Percentiles rank a stretch among this genome's conserved stretches.
These are phyloP conservation scores for Carassius carassius DNA, from an alignment of 2,113 vertebrate species.

Conservation along the genomic window DNA sequence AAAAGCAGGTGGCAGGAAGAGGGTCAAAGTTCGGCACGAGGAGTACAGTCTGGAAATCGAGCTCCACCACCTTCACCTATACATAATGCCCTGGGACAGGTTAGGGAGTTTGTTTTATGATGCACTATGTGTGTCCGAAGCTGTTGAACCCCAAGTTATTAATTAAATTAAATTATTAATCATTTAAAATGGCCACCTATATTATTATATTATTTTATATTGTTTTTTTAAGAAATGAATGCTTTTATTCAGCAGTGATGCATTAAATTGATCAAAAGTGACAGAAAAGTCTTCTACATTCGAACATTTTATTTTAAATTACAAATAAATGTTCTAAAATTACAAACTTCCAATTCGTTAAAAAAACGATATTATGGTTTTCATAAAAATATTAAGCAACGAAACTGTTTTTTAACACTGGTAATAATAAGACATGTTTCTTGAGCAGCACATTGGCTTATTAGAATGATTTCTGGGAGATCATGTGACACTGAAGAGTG, in stretches of 20 bases:
- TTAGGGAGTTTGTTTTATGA: constrained; percentile 49
- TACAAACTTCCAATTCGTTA: too few relatives aligned
- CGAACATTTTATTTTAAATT: too few relatives aligned
- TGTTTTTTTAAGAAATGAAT: background rate
- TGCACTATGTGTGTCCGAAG: background rate
- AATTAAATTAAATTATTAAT: background rate
- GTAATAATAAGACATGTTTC: background rate
- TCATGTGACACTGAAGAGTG: too few relatives aligned
- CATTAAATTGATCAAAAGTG: background rate
- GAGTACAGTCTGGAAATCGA: constrained; percentile 31
- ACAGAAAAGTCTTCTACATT: too few relatives aligned
- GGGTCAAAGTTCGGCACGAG: constrained; percentile 34
- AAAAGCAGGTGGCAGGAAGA: constrained; percentile 40
- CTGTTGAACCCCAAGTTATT: background rate
- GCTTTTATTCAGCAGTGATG: background rate
- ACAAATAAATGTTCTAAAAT: too few relatives aligned
- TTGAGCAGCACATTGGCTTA: background rate
- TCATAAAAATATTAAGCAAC: too few relatives aligned
- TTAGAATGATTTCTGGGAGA: too few relatives aligned
- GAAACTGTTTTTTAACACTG: background rate
- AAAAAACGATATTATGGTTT: too few relatives aligned
- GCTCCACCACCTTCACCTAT: constrained; percentile 66
- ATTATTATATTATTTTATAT: background rate
- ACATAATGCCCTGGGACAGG: constrained; percentile 74
- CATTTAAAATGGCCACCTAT: background rate